A percentile compares a stretch with the other conserved stretches of the same genome.
phyloP scores from a whole-genome alignment of 2,888 invertebrate species.

The Zhengitettix transpicula region DNA sequence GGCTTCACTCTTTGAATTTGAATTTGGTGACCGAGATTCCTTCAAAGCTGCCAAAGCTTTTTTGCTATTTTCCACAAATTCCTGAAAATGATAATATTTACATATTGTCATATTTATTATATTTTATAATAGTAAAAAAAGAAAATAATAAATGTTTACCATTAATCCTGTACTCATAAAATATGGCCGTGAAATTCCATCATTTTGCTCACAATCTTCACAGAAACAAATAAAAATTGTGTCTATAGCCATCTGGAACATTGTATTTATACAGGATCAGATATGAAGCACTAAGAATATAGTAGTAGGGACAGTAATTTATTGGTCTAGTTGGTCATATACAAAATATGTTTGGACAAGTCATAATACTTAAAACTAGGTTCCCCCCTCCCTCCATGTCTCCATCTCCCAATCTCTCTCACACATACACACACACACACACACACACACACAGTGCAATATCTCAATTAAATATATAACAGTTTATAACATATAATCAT shows the following conservation, averaged over 20 bases:
- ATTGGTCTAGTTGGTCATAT: too few relatives aligned
- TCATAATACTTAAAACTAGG: too few relatives aligned
- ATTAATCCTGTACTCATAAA: constrained; percentile 48
- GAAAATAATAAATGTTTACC: constrained; percentile 20
- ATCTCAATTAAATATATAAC: too few relatives aligned
- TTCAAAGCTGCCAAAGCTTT: constrained; percentile 25
- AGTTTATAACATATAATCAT: too few relatives aligned
- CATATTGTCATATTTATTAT: background rate
- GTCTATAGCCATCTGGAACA: constrained; percentile 46
- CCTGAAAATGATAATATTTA: constrained; percentile 17
- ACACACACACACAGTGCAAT: too few relatives aligned
- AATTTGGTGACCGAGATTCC: background rate
- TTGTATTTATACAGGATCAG: background rate
- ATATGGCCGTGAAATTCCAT: constrained; percentile 41
- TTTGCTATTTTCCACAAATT: constrained; percentile 43
- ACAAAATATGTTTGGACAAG: too few relatives aligned
- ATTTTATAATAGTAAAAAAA: too few relatives aligned
- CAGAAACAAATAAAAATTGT: constrained; percentile 52
- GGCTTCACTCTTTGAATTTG: constrained; percentile 4
- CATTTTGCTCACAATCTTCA: constrained; percentile 47
- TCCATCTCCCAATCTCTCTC: too few relatives aligned
- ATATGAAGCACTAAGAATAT: background rate
- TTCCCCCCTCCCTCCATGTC: too few relatives aligned
- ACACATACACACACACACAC: too few relatives aligned
- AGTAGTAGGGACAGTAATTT: too few relatives aligned